Percentiles rank a stretch among this genome's conserved stretches.
Conservation (phyloP, 30 jellyfish, hydroid and myxozoan species). For the Turritopsis rubra region DNA sequence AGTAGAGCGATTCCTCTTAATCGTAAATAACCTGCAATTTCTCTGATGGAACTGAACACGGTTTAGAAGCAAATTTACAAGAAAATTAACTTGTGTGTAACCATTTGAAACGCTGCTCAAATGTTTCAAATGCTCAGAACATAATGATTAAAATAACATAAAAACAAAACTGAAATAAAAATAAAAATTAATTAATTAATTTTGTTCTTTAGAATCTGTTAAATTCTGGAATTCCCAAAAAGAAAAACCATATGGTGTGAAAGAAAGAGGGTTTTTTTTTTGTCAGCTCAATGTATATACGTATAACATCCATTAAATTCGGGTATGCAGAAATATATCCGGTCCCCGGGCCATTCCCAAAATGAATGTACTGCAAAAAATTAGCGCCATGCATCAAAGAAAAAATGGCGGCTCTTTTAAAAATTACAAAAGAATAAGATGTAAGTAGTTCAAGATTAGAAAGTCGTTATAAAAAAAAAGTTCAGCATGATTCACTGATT, state of each 20-base stretch:
- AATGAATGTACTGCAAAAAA: background rate
- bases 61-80: background rate
- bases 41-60: background rate
- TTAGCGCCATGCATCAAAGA: background rate
- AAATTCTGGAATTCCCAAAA: no score
- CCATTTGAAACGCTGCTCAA: background rate
- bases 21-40: background rate
- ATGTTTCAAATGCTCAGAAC: background rate
- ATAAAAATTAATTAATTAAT: no score
- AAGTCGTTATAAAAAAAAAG: background rate
- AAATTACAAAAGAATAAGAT: background rate
- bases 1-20: background rate
- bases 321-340: background rate
- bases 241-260: no score
- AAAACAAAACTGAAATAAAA: background rate
- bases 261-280: background rate
- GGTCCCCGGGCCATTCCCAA: background rate
- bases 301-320: no score
- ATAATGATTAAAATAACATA: no score
- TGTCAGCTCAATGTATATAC: background rate
- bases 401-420: background rate
- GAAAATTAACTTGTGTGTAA: background rate
- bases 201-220: background rate
- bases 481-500: background rate
- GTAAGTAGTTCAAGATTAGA: background rate